Percentiles rank a stretch among this genome's conserved stretches.
These are phyloP conservation scores for Coptotermes formosanus DNA, from an alignment of 1,140 invertebrate genomes.

Conservation along the genomic window DNA sequence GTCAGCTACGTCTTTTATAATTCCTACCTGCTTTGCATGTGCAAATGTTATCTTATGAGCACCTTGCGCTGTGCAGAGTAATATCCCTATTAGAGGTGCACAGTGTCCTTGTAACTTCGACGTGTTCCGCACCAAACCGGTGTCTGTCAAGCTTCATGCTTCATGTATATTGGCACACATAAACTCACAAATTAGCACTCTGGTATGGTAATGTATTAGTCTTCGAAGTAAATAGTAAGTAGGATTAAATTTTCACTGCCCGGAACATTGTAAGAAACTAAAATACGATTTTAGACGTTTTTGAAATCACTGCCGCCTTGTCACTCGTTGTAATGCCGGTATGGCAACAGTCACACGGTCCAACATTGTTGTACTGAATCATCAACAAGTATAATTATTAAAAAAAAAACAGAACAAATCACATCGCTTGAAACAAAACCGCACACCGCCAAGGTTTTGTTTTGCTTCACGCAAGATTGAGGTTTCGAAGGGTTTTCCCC, in stretches of 20 bases:
- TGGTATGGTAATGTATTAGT: too few relatives aligned
- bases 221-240: too few relatives aligned
- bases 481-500: background rate
- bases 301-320: background rate
- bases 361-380: background rate
- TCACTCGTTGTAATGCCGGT: background rate
- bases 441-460: constrained; percentile 3
- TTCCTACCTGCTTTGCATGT: too few relatives aligned
- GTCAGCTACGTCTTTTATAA: too few relatives aligned
- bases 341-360: background rate
- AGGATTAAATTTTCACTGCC: background rate
- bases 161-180: too few relatives aligned
- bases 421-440: background rate
- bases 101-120: too few relatives aligned
- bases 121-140: too few relatives aligned
- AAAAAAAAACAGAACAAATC: constrained; percentile 13
- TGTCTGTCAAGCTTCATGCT: too few relatives aligned
- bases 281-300: background rate
- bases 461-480: background rate
- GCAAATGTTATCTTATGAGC: too few relatives aligned
- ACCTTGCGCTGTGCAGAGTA: too few relatives aligned
- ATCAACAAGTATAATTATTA: background rate
- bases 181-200: too few relatives aligned
- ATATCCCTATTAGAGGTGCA: too few relatives aligned
- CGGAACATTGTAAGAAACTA: background rate